phyloP scores from a whole-genome alignment of 2,113 vertebrate species.

The Dunckerocampus dactyliophorus region DNA sequence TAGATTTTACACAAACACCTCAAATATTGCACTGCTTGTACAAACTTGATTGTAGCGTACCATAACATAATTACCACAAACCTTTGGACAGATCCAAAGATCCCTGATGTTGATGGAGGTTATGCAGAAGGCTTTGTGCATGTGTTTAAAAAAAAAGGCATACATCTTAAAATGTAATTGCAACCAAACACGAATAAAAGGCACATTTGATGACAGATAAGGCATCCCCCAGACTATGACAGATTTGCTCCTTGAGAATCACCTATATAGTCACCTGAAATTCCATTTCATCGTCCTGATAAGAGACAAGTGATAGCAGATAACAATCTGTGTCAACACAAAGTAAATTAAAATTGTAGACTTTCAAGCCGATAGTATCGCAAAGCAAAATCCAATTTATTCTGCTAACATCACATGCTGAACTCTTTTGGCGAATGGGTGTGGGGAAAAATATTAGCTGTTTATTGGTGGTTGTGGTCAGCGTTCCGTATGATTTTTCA shows the following conservation, averaged over 20 bases:
- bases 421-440: conserved; percentile 62
- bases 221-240: conserved; percentile 73
- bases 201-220: conserved; percentile 79
- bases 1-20: too few species aligned
- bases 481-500: conserved; percentile 32
- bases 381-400: conserved; percentile 76
- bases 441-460: conserved; percentile 26
- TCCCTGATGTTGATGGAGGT: conserved; percentile 27
- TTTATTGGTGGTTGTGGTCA: conserved; percentile 44
- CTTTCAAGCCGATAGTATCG: conserved; percentile 73
- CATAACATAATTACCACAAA: too few species aligned
- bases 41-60: too few species aligned
- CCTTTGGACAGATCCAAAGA: conserved; percentile 2
- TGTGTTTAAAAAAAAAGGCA: conserved; percentile 55
- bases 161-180: conserved; percentile 63
- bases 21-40: too few species aligned
- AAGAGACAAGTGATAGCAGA: conserved; percentile 78
- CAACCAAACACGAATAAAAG: conserved; percentile 75
- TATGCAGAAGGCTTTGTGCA: conserved; percentile 36
- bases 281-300: conserved; percentile 75
- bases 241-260: conserved; percentile 73
- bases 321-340: conserved; percentile 81
- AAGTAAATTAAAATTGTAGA: conserved; percentile 80
- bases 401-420: conserved; percentile 75
- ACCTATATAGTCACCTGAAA: conserved; percentile 69